These are phyloP conservation scores for Sceloporus tristichus DNA, from an alignment of 2,113 vertebrate species.

Conservation along the genomic window DNA sequence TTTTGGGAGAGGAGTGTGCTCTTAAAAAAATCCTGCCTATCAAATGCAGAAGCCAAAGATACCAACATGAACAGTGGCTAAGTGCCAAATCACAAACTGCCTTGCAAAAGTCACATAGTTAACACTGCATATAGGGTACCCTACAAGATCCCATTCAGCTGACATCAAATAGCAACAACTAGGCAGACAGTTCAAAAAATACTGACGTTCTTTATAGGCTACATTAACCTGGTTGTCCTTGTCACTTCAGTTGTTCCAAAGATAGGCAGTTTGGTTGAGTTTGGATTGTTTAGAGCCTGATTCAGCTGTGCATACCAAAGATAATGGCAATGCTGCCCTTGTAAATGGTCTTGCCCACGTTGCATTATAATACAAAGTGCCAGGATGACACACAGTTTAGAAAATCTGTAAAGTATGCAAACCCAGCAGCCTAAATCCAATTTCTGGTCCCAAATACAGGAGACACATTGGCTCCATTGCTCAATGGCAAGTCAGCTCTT, in stretches of 20 bases:
- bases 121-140: slow-evolving; percentile 76
- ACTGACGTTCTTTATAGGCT: slow-evolving; percentile 57
- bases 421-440: too few species aligned
- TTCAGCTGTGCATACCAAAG: not conserved
- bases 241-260: slow-evolving; percentile 56
- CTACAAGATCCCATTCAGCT: slow-evolving; percentile 72
- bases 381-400: not conserved
- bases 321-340: slow-evolving; percentile 17
- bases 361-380: not conserved
- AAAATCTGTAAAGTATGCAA: not conserved
- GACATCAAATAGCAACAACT: slow-evolving; percentile 71
- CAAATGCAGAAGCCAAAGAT: slow-evolving; percentile 74
- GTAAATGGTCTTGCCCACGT: not conserved
- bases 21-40: slow-evolving; percentile 55
- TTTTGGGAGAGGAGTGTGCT: slow-evolving; percentile 26
- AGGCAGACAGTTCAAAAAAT: slow-evolving; percentile 62
- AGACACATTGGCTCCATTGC: too few species aligned
- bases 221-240: slow-evolving; percentile 63
- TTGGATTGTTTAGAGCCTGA: slow-evolving; percentile 33
- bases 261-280: slow-evolving; percentile 56
- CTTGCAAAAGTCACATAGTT: slow-evolving; percentile 84
- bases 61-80: slow-evolving; percentile 78
- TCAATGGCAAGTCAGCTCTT: too few species aligned
- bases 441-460: too few species aligned
- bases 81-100: slow-evolving; percentile 83